Base-by-base conservation (phyloP, 2,888 invertebrate species). In the Leptopilina syphax region DNA sequence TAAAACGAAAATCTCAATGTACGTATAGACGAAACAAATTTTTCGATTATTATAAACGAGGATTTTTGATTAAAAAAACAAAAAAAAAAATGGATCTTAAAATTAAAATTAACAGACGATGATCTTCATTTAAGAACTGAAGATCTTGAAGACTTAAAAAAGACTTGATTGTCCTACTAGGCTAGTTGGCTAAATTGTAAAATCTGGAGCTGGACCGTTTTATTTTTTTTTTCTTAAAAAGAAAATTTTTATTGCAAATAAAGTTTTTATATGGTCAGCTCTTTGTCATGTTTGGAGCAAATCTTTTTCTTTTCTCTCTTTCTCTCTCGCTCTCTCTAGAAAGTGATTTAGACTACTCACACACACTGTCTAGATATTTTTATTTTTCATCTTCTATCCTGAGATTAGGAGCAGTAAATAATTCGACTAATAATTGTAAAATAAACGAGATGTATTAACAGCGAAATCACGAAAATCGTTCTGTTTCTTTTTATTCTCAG, bases 101-200 rank as follows among this genome's bases (percentile, higher is more conserved):
- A 34, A 44, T 44, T 7, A 44, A 44, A 44, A 44, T 44, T 44
- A 44, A 44, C 34, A 34, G 34, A 34, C 44, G 44, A 50, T 50
- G 50, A 50, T 50, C 50, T 44, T 50, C 50, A 50, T 10, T 10
- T 50, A 10, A 50, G 10, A 50, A 50, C 9, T 12, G 12, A 50
- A 50, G 50, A 50, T 50, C 50, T 50, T 50, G 12, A 50, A 50
- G 70, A 50, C 50, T 50, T 50, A 50, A 24, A 18, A 60, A 60
- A 18, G n/a, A 60, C 50, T 77, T 78, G 80, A 80, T 80, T 80
- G 80, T 80, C 80, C 80, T 80, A 80, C 66, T 65, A 80, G 77
- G 68, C 68, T 68, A 27, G 50, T 68, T 27, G 60, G 24, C 63
- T 63, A 63, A 63, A 63, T 73, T 54, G 12, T 50, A 24, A 27